Conservation (phyloP, 2,888 invertebrate species). For the Apodemia mormo region DNA sequence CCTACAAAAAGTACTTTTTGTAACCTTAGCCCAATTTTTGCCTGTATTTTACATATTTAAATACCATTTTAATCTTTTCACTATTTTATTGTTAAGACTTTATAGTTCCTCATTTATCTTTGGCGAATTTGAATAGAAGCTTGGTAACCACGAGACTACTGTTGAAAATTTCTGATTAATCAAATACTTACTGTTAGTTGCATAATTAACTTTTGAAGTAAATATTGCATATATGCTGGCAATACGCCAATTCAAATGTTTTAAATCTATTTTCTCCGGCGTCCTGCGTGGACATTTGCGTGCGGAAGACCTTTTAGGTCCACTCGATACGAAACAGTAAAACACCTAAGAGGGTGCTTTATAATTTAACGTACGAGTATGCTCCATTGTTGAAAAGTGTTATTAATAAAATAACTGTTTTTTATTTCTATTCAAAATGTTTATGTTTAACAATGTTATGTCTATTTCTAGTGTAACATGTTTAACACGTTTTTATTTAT, state of each 20-base stretch:
- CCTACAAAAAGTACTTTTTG: too few species aligned
- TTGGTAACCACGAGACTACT: too few species aligned
- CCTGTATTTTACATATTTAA: too few species aligned
- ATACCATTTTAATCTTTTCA: too few species aligned
- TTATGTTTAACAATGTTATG: slow-evolving; percentile 19
- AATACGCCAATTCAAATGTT: neutral
- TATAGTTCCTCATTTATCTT: too few species aligned
- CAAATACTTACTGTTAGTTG: too few species aligned
- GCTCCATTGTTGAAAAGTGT: neutral
- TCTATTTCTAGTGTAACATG: slow-evolving; percentile 16
- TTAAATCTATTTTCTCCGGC: neutral
- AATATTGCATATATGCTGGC: slow-evolving; percentile 7
- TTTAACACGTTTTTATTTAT: slow-evolving; percentile 20
- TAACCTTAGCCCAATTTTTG: too few species aligned
- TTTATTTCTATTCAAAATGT: slow-evolving; percentile 16
- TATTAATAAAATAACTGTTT: neutral
- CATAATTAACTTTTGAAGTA: neutral
- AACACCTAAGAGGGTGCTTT: neutral
- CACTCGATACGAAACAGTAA: neutral
- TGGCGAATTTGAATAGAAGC: too few species aligned
- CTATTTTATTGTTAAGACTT: too few species aligned
- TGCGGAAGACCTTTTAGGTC: neutral
- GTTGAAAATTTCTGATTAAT: too few species aligned
- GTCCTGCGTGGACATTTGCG: neutral
- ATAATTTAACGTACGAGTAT: neutral